phyloP scores from a whole-genome alignment of 2,888 invertebrate genomes.

The Aricia artaxerxes region DNA sequence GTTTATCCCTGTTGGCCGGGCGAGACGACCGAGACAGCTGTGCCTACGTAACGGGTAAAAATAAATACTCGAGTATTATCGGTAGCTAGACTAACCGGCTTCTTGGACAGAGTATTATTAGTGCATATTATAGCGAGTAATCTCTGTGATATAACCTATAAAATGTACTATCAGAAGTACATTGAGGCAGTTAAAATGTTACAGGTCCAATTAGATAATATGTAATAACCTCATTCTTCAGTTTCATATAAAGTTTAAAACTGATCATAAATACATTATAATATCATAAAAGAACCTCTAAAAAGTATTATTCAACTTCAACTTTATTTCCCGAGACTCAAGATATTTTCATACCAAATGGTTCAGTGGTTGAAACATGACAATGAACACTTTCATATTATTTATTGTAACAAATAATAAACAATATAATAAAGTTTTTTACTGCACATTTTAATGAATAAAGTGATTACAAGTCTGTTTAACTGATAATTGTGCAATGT shows the following conservation, averaged over 20 bases:
- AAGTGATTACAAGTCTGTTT: not conserved
- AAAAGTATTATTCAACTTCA: no score
- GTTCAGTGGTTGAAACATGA: no score
- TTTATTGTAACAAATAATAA: no score
- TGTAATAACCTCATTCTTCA: not conserved
- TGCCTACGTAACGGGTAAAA: slow-evolving; percentile 78
- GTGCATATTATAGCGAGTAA: slow-evolving; percentile 46
- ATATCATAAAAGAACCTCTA: no score
- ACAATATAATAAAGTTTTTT: no score
- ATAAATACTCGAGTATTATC: slow-evolving; percentile 78
- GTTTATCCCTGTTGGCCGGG: slow-evolving; percentile 68
- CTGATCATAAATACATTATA: not conserved
- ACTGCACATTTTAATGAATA: not conserved
- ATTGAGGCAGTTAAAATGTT: not conserved
- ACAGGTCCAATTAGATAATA: not conserved
- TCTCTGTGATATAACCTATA: slow-evolving; percentile 10
- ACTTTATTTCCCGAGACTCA: no score
- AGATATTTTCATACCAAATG: no score
- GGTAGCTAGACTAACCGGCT: slow-evolving; percentile 74
- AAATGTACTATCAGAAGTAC: slow-evolving; percentile 23
- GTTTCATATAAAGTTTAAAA: not conserved
- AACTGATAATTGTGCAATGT: not conserved
- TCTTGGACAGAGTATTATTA: slow-evolving; percentile 74
- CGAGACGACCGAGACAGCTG: slow-evolving; percentile 72
- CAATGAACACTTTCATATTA: no score